These are phyloP conservation scores for Agapornis canus DNA, from an alignment of 2,797 vertebrate genomes.

Conservation along the genomic window DNA sequence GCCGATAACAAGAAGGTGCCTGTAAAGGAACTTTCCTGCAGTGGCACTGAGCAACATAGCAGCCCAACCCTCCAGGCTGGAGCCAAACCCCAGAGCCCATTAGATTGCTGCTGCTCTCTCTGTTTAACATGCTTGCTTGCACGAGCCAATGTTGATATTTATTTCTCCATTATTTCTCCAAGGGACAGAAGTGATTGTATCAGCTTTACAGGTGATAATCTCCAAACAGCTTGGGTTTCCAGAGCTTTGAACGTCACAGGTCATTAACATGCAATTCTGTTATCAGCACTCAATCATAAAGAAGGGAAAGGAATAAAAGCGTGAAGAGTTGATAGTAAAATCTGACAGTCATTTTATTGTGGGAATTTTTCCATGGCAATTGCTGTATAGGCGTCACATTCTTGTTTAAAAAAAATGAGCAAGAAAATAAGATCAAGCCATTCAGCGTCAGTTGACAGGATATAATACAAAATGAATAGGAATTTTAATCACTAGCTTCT, in stretches of 20 bases:
- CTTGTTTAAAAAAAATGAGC: slow-evolving; percentile 55
- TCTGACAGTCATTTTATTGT: slow-evolving; percentile 73
- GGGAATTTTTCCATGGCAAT: slow-evolving; percentile 75
- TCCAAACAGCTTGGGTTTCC: background rate
- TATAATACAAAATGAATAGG: slow-evolving; percentile 64
- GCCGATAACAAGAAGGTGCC: background rate
- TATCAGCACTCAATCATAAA: slow-evolving; percentile 57
- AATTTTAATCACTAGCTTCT: slow-evolving; percentile 64
- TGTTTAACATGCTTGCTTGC: background rate
- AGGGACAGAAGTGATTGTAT: background rate
- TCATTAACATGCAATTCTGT: slow-evolving; percentile 59
- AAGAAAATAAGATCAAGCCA: slow-evolving; percentile 65
- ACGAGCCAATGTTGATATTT: background rate
- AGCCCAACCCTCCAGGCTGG: background rate
- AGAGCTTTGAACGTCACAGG: background rate
- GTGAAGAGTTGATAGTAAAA: slow-evolving; percentile 35
- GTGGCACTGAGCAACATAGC: background rate
- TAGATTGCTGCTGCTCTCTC: background rate
- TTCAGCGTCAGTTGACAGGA: slow-evolving; percentile 60
- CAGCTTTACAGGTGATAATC: background rate
- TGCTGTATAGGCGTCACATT: slow-evolving; percentile 60
- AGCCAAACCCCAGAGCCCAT: background rate
- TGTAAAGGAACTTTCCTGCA: background rate
- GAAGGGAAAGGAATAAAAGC: slow-evolving; percentile 7
- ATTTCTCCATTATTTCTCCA: background rate